Evolutionary conservation across 2,888 invertebrate species (phyloP).

Genomic region (Antheraea yamamai): DNA sequence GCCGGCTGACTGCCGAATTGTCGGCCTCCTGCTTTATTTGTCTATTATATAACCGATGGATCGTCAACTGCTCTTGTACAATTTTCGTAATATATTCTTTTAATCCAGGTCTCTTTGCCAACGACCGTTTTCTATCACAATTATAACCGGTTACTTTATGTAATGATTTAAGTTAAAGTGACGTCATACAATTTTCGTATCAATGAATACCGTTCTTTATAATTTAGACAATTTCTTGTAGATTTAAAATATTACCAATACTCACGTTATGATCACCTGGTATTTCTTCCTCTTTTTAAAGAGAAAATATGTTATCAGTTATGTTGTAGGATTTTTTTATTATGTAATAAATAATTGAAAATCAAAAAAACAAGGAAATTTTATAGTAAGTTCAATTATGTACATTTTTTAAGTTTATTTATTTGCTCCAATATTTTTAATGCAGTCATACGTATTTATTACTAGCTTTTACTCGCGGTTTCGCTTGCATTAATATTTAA

Average conservation of each 20-base stretch:
- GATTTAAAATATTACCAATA: no score
- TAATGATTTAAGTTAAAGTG: not conserved
- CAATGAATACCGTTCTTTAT: not conserved
- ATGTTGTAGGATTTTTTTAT: no score
- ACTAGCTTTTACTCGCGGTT: not conserved
- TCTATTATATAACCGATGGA: constrained; percentile 1
- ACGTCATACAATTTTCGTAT: not conserved
- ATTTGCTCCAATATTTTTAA: no score
- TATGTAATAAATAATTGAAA: no score
- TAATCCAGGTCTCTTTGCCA: not conserved
- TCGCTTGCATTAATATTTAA: no score
- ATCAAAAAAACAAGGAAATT: no score
- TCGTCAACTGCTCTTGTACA: not conserved
- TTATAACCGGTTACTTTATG: not conserved
- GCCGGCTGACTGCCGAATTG: constrained; percentile 6
- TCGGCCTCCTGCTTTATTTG: constrained; percentile 1
- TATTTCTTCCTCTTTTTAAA: no score
- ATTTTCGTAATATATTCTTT: not conserved
- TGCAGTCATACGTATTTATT: no score
- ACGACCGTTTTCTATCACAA: not conserved
- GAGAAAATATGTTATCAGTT: no score
- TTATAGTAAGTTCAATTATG: no score
- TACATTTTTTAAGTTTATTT: no score
- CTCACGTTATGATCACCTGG: no score
- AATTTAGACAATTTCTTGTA: not conserved